Conservation (phyloP, 1,140 invertebrate genomes). For the Drosophila fuyamai region DNA sequence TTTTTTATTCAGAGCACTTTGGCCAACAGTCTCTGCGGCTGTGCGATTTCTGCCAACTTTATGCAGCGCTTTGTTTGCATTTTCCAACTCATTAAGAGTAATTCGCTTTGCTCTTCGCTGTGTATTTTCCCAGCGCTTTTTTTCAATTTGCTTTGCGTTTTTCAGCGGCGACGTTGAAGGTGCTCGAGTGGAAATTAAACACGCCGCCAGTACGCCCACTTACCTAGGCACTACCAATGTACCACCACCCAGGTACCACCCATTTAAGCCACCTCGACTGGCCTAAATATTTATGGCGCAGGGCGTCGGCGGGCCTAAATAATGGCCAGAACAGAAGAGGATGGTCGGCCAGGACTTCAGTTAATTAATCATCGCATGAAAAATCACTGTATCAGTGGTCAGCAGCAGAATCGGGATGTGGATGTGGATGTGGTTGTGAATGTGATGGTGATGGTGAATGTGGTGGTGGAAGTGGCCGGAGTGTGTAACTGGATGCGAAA, state of each 20-base stretch:
- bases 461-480: neutral
- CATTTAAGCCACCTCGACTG: slow-evolving; percentile 9
- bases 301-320: slow-evolving; percentile 24
- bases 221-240: slow-evolving; percentile 8
- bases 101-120: slow-evolving; percentile 53
- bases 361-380: slow-evolving; percentile 67
- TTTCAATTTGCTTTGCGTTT: slow-evolving; percentile 50
- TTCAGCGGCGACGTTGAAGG: slow-evolving; percentile 36
- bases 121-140: slow-evolving; percentile 18
- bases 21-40: slow-evolving; percentile 8
- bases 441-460: no score
- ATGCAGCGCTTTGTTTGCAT: slow-evolving; percentile 67
- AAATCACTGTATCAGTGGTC: slow-evolving; percentile 66
- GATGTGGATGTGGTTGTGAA: neutral
- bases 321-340: slow-evolving; percentile 5
- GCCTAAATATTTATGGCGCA: slow-evolving; percentile 50
- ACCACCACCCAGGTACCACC: slow-evolving; percentile 3
- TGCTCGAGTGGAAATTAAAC: slow-evolving; percentile 66
- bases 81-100: slow-evolving; percentile 73
- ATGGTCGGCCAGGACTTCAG: slow-evolving; percentile 9
- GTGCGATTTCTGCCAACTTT: slow-evolving; percentile 30
- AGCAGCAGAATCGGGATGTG: slow-evolving; percentile 27
- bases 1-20: slow-evolving; percentile 48
- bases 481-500: slow-evolving; percentile 38
- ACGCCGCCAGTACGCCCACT: slow-evolving; percentile 21